A percentile compares a stretch with the other conserved stretches of the same genome.
These are phyloP conservation scores for Anoura caudifer DNA, from an alignment of 2,113 vertebrate species.

Conservation along the genomic window DNA sequence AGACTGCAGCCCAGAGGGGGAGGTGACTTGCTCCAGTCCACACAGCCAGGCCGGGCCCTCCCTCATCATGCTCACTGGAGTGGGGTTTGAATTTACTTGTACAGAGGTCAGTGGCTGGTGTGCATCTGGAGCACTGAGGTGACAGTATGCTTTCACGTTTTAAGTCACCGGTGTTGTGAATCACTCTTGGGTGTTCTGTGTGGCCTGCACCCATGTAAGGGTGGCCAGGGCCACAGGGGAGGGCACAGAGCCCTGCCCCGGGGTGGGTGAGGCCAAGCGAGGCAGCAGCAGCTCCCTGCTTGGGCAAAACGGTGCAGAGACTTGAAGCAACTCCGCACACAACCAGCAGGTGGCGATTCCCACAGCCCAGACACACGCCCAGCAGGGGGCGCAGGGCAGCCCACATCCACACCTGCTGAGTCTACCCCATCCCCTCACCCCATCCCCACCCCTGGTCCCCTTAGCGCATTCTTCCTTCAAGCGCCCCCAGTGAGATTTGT, in stretches of 20 bases:
- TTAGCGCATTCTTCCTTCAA: not conserved
- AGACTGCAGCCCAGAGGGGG: not conserved
- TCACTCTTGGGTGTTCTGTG: not conserved
- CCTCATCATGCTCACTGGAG: not conserved
- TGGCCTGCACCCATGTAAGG: not conserved
- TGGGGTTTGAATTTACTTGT: not conserved
- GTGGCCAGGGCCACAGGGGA: not conserved
- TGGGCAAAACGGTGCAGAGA: not conserved
- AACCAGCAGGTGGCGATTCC: accelerated
- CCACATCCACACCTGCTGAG: accelerated
- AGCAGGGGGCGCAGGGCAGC: not conserved
- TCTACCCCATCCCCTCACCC: not conserved
- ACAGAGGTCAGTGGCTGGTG: too few relatives aligned
- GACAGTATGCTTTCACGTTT: not conserved
- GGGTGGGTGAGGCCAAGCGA: not conserved
- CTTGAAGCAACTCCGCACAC: too few relatives aligned
- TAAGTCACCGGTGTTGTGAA: not conserved
- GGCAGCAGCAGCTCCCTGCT: not conserved
- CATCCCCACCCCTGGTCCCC: not conserved
- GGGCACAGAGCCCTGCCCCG: not conserved
- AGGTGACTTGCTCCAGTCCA: not conserved
- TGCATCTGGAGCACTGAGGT: not conserved
- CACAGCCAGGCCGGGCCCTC: not conserved
- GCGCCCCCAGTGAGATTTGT: not conserved
- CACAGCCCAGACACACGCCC: not conserved